Evolutionary conservation across 2,797 vertebrate species (phyloP), one percentile per base, ranked within the genome.

Genomic region (Hippocampus kuda): DNA sequence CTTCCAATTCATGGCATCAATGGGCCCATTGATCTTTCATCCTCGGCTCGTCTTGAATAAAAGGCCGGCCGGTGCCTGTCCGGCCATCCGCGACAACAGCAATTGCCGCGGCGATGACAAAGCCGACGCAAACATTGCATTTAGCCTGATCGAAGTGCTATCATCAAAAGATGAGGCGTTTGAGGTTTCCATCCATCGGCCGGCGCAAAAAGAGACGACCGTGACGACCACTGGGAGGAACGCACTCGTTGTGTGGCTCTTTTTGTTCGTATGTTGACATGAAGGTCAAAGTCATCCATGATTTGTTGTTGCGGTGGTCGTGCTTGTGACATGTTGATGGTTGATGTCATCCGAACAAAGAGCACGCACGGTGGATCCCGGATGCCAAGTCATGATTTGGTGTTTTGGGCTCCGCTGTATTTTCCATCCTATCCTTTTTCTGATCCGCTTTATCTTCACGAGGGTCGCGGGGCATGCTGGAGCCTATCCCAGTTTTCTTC

Each of bases 11-110:
- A 70, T 70, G 68, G 72, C 72, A 68, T 70, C 74, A 85, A 88
- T 82, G 79, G 87, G 77, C 53, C 79, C 85, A 89, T 89, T 87
- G 88, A 89, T 90, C 86, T 87, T 83, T 87, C 79, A 78, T 83
- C 85, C 84, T 80, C 65, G 77, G 77, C 79, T 84, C 86, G 85
- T 85, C 89, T 89, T 89, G 81, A 89, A 89, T 87, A 88, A 85
- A 90, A 69, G 83, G 16, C 84, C 76, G 42, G 78, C 80, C 79
- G 51, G 68, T 80, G 79, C 48, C 7, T 27, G 24, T 86, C 77
- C 70, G 76, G 51, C 77, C 77, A 68, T 78, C 85, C 86, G 76
- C 82, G 84, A 87, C 83, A 81, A 84, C 79, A 54, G 78, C 79
- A 85, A 84, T 84, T 82, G 75, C 84, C 73, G 76, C 76, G 66